Conservation (phyloP, 2,113 vertebrate genomes). For the Camelus bactrianus region DNA sequence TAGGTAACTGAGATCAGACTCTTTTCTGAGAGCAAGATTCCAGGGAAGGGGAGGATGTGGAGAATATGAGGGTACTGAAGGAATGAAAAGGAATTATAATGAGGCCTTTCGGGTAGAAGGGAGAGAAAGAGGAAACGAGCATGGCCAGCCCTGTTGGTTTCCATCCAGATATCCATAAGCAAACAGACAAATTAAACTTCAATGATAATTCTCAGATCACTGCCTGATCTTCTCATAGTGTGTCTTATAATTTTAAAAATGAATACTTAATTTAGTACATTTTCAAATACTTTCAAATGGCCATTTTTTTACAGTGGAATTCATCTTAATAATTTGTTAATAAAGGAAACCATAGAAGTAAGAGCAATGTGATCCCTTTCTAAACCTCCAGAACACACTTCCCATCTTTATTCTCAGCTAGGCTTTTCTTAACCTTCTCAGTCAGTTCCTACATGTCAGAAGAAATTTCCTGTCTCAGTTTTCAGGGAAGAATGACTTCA, state of each 20-base stretch:
- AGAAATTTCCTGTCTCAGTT: background rate
- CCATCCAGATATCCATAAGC: background rate
- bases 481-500: conserved; percentile 53
- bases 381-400: conserved; percentile 13
- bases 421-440: background rate
- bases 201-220: background rate
- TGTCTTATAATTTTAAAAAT: conserved; percentile 4
- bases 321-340: conserved; percentile 63
- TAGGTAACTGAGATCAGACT: background rate
- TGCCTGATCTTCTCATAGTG: background rate
- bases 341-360: conserved; percentile 41
- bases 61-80: background rate
- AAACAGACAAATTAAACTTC: background rate
- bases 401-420: background rate
- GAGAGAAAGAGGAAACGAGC: background rate
- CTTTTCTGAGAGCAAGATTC: background rate
- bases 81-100: background rate
- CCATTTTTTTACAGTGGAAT: background rate
- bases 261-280: background rate
- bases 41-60: background rate
- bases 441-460: background rate
- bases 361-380: conserved; percentile 1
- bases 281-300: conserved; percentile 6
- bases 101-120: background rate
- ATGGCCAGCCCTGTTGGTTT: background rate